These are phyloP conservation scores for Odontophorus gujanensis DNA, from an alignment of 2,113 vertebrate species.

Conservation along the genomic window DNA sequence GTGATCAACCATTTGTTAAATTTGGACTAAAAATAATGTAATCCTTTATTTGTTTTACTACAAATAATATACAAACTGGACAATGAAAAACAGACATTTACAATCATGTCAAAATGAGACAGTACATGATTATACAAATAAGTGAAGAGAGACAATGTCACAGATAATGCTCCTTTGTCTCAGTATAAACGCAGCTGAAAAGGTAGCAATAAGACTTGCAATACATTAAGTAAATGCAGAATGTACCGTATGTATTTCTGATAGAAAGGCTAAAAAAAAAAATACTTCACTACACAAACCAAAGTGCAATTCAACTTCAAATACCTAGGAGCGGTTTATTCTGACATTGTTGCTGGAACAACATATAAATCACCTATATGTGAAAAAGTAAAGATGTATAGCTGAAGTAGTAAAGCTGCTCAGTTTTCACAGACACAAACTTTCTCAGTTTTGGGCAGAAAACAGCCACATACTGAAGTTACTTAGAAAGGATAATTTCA, in stretches of 20 bases:
- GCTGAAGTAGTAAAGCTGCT: background rate
- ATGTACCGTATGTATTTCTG: background rate
- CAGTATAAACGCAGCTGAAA: background rate
- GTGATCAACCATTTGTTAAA: background rate
- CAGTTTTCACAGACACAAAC: background rate
- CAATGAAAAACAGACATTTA: background rate
- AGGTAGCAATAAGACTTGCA: background rate
- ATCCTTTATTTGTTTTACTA: background rate
- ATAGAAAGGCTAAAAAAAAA: background rate
- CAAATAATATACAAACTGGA: background rate
- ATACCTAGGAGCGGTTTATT: background rate
- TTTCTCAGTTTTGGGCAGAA: background rate
- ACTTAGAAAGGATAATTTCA: background rate
- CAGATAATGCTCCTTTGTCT: background rate
- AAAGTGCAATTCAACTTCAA: background rate
- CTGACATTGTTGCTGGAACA: background rate
- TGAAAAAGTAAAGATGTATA: accelerated
- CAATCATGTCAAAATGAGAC: background rate
- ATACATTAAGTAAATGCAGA: background rate
- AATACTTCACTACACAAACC: background rate
- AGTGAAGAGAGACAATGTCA: background rate
- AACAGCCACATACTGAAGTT: background rate
- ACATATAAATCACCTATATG: background rate
- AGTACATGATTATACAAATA: background rate
- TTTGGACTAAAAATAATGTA: background rate